Conservation (phyloP, 2,113 vertebrate genomes). For the Beaufortia kweichowensis region DNA sequence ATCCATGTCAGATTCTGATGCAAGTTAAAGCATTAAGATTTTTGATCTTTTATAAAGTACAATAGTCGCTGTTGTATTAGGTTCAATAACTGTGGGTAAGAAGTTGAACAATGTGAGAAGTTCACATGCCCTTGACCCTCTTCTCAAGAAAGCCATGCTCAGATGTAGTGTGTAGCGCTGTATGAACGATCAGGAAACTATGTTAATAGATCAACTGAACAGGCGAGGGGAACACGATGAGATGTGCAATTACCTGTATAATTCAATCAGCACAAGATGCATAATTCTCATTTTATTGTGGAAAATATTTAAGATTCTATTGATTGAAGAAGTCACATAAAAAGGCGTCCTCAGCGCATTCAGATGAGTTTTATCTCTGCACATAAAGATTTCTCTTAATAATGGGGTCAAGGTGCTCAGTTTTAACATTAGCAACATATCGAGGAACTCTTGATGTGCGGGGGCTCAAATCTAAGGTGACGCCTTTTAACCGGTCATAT, state of each 20-base stretch:
- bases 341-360: slow-evolving; percentile 47
- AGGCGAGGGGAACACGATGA: slow-evolving; percentile 44
- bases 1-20: too few relatives aligned
- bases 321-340: slow-evolving; percentile 52
- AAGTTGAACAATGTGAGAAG: slow-evolving; percentile 34
- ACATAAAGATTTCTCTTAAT: slow-evolving; percentile 53
- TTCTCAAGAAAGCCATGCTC: slow-evolving; percentile 17
- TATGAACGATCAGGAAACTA: slow-evolving; percentile 31
- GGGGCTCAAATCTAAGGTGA: slow-evolving; percentile 49
- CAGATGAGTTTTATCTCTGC: slow-evolving; percentile 53
- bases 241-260: slow-evolving; percentile 54
- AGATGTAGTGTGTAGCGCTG: slow-evolving; percentile 24
- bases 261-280: slow-evolving; percentile 49
- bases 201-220: slow-evolving; percentile 51
- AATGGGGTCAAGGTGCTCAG: slow-evolving; percentile 58
- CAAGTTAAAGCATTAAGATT: too few relatives aligned
- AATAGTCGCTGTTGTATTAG: neutral
- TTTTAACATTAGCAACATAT: slow-evolving; percentile 38
- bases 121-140: slow-evolving; percentile 45
- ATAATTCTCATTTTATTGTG: slow-evolving; percentile 46
- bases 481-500: slow-evolving; percentile 57
- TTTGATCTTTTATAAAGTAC: neutral
- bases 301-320: slow-evolving; percentile 56
- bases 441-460: slow-evolving; percentile 51
- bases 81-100: neutral